These are phyloP conservation scores for Uloborus diversus DNA, from an alignment of 1,140 invertebrate species.

Conservation along the genomic window DNA sequence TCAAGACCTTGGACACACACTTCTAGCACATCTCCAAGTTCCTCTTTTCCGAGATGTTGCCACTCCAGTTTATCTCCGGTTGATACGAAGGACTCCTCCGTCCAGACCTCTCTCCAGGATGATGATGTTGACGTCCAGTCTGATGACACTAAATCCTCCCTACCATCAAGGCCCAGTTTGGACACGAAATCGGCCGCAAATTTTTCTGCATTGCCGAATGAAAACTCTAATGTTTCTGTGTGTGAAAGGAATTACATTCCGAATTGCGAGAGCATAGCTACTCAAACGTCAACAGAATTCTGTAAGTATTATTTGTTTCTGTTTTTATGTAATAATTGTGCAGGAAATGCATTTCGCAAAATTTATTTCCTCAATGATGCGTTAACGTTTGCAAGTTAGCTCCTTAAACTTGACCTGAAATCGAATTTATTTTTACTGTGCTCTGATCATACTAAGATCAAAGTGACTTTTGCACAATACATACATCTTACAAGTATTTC, in stretches of 20 bases:
- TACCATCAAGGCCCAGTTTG: neutral
- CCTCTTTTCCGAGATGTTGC: constrained; percentile 24
- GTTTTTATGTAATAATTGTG: too few relatives aligned
- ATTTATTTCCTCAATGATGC: too few relatives aligned
- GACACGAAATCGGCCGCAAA: neutral
- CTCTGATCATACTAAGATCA: too few relatives aligned
- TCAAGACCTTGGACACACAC: neutral
- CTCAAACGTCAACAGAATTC: constrained; percentile 17
- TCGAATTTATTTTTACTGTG: too few relatives aligned
- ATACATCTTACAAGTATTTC: too few relatives aligned
- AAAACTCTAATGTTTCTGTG: neutral
- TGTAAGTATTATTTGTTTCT: constrained; percentile 14
- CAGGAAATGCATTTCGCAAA: too few relatives aligned
- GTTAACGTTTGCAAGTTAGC: too few relatives aligned
- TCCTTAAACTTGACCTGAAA: too few relatives aligned
- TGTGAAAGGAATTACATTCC: constrained; percentile 5
- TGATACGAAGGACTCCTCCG: constrained; percentile 41
- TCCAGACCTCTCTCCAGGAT: constrained; percentile 24
- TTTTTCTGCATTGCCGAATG: neutral
- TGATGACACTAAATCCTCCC: neutral
- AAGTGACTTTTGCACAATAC: too few relatives aligned
- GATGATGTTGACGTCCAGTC: neutral
- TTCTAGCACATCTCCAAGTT: neutral
- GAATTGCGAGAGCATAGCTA: constrained; percentile 19
- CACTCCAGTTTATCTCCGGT: neutral